Conservation (phyloP, 2,113 vertebrate species). For the Hydrolagus affinis region DNA sequence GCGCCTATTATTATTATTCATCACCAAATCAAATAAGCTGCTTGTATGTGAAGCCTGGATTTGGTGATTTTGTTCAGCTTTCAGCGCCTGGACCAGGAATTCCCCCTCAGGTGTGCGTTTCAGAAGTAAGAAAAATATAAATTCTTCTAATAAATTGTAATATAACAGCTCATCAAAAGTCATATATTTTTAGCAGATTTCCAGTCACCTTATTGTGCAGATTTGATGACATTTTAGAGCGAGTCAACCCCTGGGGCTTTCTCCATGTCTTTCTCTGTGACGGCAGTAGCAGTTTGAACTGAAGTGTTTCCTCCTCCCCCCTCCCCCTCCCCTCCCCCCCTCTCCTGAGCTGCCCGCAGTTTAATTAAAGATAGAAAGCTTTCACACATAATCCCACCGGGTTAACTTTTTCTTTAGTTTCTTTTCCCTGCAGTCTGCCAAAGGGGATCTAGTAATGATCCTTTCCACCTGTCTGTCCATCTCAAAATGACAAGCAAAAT, state of each 20-base stretch:
- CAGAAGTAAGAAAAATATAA: no score
- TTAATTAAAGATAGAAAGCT: constrained; percentile 12
- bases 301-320: no score
- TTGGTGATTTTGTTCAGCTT: no score
- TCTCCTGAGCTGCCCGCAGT: neutral
- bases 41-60: no score
- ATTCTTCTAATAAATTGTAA: neutral
- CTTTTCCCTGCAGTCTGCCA: neutral
- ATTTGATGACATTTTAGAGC: neutral
- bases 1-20: no score
- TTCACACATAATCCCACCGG: neutral
- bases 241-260: neutral
- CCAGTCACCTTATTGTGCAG: neutral
- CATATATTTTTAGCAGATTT: constrained; percentile 6
- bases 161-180: neutral
- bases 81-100: no score
- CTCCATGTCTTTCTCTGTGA: neutral
- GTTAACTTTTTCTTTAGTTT: neutral
- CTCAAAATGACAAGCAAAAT: neutral
- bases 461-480: constrained; percentile 5
- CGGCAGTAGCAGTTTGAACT: neutral
- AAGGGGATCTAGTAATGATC: constrained; percentile 21
- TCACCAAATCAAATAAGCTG: no score
- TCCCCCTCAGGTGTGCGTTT: no score
- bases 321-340: no score